Percentiles rank a stretch among this genome's conserved stretches.
phyloP scores from a whole-genome alignment of 2,888 invertebrate genomes.

The Sphaerophoria taeniata region DNA sequence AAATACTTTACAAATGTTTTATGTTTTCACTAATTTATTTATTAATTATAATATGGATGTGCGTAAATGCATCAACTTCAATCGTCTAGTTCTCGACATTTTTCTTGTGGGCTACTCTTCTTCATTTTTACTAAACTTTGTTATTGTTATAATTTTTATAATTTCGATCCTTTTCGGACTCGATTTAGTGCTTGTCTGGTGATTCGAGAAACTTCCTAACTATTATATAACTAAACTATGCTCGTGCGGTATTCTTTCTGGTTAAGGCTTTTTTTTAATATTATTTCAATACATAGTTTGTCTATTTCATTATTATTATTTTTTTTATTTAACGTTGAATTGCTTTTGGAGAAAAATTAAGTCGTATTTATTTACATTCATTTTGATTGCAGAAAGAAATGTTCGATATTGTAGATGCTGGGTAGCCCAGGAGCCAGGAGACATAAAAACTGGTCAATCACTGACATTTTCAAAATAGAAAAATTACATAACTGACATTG shows the following conservation, averaged over 20 bases:
- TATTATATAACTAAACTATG: constrained; percentile 45
- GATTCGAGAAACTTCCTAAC: constrained; percentile 38
- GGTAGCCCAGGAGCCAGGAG: too few relatives aligned
- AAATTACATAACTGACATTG: too few relatives aligned
- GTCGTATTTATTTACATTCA: background rate
- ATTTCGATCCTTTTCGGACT: constrained; percentile 14
- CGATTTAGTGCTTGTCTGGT: constrained; percentile 34
- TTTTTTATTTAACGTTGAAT: background rate
- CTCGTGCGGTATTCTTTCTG: constrained; percentile 61
- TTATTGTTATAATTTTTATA: constrained; percentile 7
- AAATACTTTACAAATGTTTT: constrained; percentile 70
- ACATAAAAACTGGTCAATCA: too few relatives aligned
- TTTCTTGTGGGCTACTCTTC: constrained; percentile 7
- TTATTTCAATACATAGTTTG: constrained; percentile 46
- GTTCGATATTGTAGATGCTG: background rate
- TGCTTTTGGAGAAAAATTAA: background rate
- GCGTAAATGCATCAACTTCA: constrained; percentile 74
- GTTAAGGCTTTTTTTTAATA: constrained; percentile 58
- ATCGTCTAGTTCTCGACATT: constrained; percentile 42
- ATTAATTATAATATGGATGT: constrained; percentile 46
- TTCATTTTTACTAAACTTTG: constrained; percentile 25
- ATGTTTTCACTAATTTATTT: constrained; percentile 51
- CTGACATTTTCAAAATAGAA: too few relatives aligned
- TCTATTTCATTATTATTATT: background rate
- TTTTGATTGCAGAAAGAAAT: background rate